Conservation (phyloP, 2,113 vertebrate genomes). For the Eurypyga helias region DNA sequence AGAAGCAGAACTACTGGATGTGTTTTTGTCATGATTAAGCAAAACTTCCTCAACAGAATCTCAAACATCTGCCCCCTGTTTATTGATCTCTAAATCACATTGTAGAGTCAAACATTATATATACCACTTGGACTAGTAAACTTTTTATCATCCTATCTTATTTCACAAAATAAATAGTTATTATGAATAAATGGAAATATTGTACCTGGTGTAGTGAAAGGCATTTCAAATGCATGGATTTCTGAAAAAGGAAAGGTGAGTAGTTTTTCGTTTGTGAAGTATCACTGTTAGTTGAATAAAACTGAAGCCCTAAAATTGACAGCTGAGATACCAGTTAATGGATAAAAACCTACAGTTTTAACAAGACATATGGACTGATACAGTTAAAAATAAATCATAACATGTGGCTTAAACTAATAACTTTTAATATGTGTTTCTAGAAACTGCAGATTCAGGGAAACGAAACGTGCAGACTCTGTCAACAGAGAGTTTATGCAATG, state of each 20-base stretch:
- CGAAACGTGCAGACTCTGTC: slow-evolving; percentile 89
- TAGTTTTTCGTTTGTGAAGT: neutral
- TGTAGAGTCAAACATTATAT: neutral
- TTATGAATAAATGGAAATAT: neutral
- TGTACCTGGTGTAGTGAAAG: neutral
- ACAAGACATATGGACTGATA: neutral
- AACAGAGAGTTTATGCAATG: slow-evolving; percentile 94
- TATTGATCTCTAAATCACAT: neutral
- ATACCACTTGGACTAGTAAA: neutral
- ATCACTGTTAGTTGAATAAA: neutral
- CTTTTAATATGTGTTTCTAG: slow-evolving; percentile 65
- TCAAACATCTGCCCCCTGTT: slow-evolving; percentile 25
- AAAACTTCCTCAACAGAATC: slow-evolving; percentile 59
- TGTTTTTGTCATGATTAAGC: slow-evolving; percentile 35
- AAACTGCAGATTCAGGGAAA: slow-evolving; percentile 88
- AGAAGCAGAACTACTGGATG: neutral
- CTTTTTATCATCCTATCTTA: neutral
- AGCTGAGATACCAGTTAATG: neutral
- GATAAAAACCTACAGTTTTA: neutral
- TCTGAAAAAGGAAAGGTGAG: neutral
- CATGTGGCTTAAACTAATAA: neutral
- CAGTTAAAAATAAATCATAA: neutral
- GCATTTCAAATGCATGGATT: neutral
- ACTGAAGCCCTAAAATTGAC: neutral
- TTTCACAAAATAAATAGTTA: neutral